These are phyloP conservation scores for Sebastes diploproa DNA, from an alignment of 2,797 vertebrate species.

Conservation along the genomic window DNA sequence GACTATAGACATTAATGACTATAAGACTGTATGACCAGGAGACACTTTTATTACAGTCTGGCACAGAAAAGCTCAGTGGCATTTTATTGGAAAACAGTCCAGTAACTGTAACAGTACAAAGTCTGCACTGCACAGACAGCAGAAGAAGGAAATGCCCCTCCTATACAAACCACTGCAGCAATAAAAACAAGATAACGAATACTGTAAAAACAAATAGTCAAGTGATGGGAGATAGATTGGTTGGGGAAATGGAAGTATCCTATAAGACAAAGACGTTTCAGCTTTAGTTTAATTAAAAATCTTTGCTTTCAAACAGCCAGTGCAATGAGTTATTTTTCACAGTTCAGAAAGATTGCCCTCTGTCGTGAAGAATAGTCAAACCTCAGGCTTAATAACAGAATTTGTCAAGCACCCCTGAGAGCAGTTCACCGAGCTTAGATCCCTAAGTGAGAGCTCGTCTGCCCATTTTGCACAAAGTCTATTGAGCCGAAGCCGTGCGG, in stretches of 20 bases:
- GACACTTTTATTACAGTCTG: constrained; percentile 53
- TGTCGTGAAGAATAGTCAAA: constrained; percentile 22
- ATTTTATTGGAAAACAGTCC: constrained; percentile 40
- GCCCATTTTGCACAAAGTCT: constrained; percentile 26
- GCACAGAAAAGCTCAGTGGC: constrained; percentile 26
- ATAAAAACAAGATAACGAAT: background rate
- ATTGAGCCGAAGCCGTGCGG: background rate
- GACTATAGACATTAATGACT: constrained; percentile 10
- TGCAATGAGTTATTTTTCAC: background rate
- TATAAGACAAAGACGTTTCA: background rate
- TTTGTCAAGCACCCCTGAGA: constrained; percentile 26
- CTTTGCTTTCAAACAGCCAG: background rate
- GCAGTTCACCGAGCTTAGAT: constrained; percentile 3
- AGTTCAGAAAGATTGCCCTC: background rate
- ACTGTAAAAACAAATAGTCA: constrained; percentile 5
- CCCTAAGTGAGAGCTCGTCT: constrained; percentile 3
- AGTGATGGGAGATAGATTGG: constrained; percentile 8
- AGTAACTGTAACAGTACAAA: constrained; percentile 32
- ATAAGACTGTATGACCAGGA: constrained; percentile 23
- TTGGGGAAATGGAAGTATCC: background rate
- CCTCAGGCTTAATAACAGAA: constrained; percentile 24
- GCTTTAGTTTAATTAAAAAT: constrained; percentile 18
- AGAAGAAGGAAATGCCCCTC: background rate
- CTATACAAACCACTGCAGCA: background rate
- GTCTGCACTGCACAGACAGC: background rate